Evolutionary conservation across 2,888 invertebrate species (phyloP), one percentile per base, ranked within the genome.

Genomic region (Morpho achilles): DNA sequence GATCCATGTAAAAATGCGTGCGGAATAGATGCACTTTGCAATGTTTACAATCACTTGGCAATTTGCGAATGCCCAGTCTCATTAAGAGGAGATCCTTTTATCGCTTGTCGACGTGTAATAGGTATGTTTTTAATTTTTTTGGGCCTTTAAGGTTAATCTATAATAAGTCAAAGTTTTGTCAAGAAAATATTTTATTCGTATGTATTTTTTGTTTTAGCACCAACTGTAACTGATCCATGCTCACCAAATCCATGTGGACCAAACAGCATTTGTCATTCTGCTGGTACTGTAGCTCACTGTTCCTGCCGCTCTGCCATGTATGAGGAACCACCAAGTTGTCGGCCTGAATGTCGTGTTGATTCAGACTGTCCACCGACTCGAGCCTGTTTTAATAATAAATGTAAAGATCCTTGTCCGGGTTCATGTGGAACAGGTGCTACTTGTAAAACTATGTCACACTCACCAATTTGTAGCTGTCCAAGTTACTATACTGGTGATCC

Each of bases 31-130:
- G 94, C 96, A 45, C 85, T 94, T 64, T 96, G 96, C 74, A 92
- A 94, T 62, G 95, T 95, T 2, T 92, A 94, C 66, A 95, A 95
- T 76, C 96, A 96, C 73, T 93, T 94, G 45, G 95, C 96, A 3
- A 93, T 94, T 63, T 96, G 96, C 77, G 93, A 93, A 62, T 96
- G 96, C 77, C 93, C 93, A 10, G 79, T 91, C 9, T 94, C 94
- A 50, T 94, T 94, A 67, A 93, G 93, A 45, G 97, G 97, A 60
- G 95, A 96, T 88, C 95, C 96, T 32, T 96, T 96, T 74, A 93
- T 92, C 63, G 92, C 92, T 62, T 96, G 96, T 76, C 90, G 91
- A 51, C 91, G 82, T 52, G 88, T 92, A 61, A 77, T 87, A 73
- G 87, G 93, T 63, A 32, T n/a, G 57, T 47, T 23, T 55, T 45